These are phyloP conservation scores for Spondyliosoma cantharus DNA, from an alignment of 2,797 vertebrate genomes.

Conservation along the genomic window DNA sequence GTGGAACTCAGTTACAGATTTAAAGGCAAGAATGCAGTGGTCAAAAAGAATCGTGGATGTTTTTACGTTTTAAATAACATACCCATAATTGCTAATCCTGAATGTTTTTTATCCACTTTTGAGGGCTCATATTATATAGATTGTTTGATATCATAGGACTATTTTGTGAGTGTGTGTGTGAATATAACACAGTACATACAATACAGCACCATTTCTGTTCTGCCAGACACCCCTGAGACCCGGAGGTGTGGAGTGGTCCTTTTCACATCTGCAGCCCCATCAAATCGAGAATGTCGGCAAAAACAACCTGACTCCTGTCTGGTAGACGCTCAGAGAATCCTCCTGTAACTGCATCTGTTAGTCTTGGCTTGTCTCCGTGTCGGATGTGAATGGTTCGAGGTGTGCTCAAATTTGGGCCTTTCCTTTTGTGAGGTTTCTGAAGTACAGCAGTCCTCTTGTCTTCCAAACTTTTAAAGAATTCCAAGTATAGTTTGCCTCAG, in stretches of 20 bases:
- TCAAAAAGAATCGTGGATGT: not conserved
- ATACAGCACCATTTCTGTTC: slow-evolving; percentile 27
- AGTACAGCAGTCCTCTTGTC: slow-evolving; percentile 22
- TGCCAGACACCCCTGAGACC: slow-evolving; percentile 64
- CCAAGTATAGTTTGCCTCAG: slow-evolving; percentile 25
- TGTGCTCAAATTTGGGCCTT: slow-evolving; percentile 41
- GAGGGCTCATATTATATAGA: not conserved
- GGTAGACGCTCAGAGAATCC: slow-evolving; percentile 35
- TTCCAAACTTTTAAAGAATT: slow-evolving; percentile 37
- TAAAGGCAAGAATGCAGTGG: not conserved
- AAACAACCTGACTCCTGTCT: slow-evolving; percentile 51
- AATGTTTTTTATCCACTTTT: not conserved
- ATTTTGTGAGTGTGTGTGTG: not conserved
- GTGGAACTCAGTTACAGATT: not conserved
- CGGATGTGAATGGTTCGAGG: slow-evolving; percentile 37
- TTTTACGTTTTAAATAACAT: too few relatives aligned
- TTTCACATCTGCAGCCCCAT: slow-evolving; percentile 48
- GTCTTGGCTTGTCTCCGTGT: slow-evolving; percentile 47
- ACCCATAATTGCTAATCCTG: too few relatives aligned
- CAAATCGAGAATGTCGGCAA: slow-evolving; percentile 47
- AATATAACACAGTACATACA: slow-evolving; percentile 39
- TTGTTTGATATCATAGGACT: not conserved
- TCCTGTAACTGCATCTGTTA: slow-evolving; percentile 60
- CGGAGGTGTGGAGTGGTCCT: slow-evolving; percentile 63
- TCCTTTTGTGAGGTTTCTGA: not conserved